phyloP scores from a whole-genome alignment of 2,797 vertebrate genomes.

The Nasua narica region DNA sequence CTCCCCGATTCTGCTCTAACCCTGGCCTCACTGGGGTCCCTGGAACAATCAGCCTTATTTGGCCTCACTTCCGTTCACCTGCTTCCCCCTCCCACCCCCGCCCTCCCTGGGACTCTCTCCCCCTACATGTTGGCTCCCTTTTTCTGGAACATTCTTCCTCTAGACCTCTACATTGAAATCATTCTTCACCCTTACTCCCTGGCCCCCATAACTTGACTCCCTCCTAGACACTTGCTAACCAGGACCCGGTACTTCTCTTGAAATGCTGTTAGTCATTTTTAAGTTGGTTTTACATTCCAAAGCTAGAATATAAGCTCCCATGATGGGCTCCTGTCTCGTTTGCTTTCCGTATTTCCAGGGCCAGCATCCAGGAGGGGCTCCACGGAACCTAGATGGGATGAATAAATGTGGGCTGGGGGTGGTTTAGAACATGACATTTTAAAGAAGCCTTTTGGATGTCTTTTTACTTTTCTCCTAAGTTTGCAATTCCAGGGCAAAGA shows the following conservation, averaged over 20 bases:
- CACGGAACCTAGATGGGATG: too few species aligned
- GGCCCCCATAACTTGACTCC: neutral
- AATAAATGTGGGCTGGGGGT: neutral
- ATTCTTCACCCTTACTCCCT: rapidly evolving
- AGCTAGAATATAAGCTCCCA: neutral
- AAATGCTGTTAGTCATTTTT: rapidly evolving
- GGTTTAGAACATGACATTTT: neutral
- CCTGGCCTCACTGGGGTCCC: neutral
- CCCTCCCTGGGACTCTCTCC: too few species aligned
- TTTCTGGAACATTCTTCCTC: neutral
- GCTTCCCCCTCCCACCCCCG: rapidly evolving
- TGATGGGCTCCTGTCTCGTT: rapidly evolving
- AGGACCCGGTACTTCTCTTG: neutral
- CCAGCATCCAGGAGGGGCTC: rapidly evolving
- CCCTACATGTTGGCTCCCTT: neutral
- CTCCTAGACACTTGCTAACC: rapidly evolving
- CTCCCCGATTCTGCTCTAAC: neutral
- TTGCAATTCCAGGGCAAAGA: neutral
- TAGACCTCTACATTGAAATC: too few species aligned
- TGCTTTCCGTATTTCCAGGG: neutral
- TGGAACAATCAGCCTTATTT: rapidly evolving
- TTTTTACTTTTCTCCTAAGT: neutral
- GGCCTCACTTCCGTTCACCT: neutral
- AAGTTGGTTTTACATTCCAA: too few species aligned
- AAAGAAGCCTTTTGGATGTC: neutral